Evolutionary conservation across 2,888 invertebrate species (phyloP).

Genomic region (Chorisops tibialis): DNA sequence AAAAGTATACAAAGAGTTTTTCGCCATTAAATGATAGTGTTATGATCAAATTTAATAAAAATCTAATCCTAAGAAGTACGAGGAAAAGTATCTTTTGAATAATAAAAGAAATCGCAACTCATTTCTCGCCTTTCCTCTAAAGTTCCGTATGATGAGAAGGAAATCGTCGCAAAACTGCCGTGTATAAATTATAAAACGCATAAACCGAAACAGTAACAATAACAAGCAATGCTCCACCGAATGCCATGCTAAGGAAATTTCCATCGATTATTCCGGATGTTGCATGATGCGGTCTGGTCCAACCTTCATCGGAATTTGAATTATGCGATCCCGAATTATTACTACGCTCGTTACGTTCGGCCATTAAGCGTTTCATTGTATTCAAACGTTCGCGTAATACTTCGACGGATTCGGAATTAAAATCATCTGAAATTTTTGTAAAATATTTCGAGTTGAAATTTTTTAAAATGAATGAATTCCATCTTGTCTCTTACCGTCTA

Average conservation of each 20-base stretch:
- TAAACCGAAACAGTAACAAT: conserved; percentile 79
- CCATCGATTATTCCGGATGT: conserved; percentile 70
- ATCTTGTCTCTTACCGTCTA: conserved; percentile 2
- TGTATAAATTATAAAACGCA: conserved; percentile 79
- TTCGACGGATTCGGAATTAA: conserved; percentile 69
- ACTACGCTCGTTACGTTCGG: conserved; percentile 62
- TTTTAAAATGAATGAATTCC: neutral
- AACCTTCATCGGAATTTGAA: conserved; percentile 45
- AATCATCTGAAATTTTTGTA: conserved; percentile 40
- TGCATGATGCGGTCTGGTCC: conserved; percentile 48
- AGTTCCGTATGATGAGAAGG: conserved; percentile 77
- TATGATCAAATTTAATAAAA: too few species aligned
- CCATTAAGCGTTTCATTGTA: conserved; percentile 72
- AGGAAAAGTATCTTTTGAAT: too few species aligned
- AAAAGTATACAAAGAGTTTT: too few species aligned
- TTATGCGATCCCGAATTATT: neutral
- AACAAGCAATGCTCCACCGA: conserved; percentile 51
- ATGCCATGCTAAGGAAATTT: conserved; percentile 78
- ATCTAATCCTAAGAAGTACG: too few species aligned
- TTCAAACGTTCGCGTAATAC: conserved; percentile 73
- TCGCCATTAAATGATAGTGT: too few species aligned
- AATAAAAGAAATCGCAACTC: too few species aligned
- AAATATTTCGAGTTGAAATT: neutral
- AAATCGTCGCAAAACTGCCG: conserved; percentile 78
- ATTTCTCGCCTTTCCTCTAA: conserved; percentile 17